Evolutionary conservation across 2,888 invertebrate genomes (phyloP).

Genomic region (Steinernema carpocapsae): DNA sequence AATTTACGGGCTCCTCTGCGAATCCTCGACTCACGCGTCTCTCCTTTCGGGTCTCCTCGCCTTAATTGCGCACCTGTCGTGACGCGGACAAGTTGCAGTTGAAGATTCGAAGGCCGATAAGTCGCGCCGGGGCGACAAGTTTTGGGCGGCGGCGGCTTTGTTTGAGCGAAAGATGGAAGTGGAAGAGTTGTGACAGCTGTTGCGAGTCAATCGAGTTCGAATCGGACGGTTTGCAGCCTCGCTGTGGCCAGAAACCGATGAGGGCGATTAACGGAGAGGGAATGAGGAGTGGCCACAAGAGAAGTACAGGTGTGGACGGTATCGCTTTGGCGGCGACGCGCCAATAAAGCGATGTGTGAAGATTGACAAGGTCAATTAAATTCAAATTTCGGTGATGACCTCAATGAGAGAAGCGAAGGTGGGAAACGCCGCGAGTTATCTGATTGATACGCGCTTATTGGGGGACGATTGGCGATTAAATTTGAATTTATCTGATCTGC

Average conservation of each 20-base stretch:
- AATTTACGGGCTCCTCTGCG: slow-evolving; percentile 28
- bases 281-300: background rate
- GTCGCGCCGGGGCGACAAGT: slow-evolving; percentile 29
- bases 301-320: background rate
- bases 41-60: background rate
- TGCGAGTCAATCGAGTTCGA: slow-evolving; percentile 27
- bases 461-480: slow-evolving; percentile 5
- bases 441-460: slow-evolving; percentile 32
- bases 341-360: background rate
- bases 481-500: slow-evolving; percentile 34
- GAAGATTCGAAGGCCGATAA: slow-evolving; percentile 24
- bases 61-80: slow-evolving; percentile 33
- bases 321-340: background rate
- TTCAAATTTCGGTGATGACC: slow-evolving; percentile 30
- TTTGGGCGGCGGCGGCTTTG: slow-evolving; percentile 23
- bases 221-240: too few relatives aligned
- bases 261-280: background rate
- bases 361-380: slow-evolving; percentile 35
- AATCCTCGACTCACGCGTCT: too few relatives aligned
- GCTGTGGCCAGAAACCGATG: background rate
- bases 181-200: slow-evolving; percentile 29
- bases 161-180: slow-evolving; percentile 7
- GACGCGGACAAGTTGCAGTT: slow-evolving; percentile 19
- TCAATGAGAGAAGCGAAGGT: slow-evolving; percentile 33
- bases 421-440: slow-evolving; percentile 16